These are phyloP conservation scores for Plemyria rubiginata DNA, from an alignment of 2,888 invertebrate genomes.

Conservation along the genomic window DNA sequence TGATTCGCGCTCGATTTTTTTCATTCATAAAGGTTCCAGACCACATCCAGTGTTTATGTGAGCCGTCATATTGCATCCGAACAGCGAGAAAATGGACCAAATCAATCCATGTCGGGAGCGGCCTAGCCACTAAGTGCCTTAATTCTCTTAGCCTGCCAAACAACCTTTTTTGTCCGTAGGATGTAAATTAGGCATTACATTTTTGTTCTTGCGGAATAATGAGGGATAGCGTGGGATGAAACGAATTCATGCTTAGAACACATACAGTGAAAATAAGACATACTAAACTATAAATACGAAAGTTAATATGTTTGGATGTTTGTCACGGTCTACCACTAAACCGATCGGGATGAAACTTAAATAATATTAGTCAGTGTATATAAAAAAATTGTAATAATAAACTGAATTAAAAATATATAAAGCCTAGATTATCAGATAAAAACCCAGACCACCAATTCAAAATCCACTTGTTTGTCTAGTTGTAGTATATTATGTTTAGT, in stretches of 20 bases:
- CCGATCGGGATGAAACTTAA: too few species aligned
- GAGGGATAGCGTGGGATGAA: conserved; percentile 13
- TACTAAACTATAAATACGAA: too few species aligned
- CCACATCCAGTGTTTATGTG: conserved; percentile 14
- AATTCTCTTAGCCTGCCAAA: conserved; percentile 57
- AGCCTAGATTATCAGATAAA: too few species aligned
- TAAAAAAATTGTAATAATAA: too few species aligned
- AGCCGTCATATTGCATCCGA: conserved; percentile 17
- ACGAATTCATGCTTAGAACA: not conserved
- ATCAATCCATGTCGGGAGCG: conserved; percentile 68
- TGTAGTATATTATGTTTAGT: too few species aligned
- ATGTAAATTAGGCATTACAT: conserved; percentile 53
- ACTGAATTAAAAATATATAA: too few species aligned
- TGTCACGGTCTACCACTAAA: too few species aligned
- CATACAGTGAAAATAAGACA: too few species aligned
- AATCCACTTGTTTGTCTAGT: too few species aligned
- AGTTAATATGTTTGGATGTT: too few species aligned
- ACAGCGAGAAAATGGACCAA: conserved; percentile 52
- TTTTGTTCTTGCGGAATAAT: conserved; percentile 20
- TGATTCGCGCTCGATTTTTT: not conserved
- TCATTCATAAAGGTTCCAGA: not conserved
- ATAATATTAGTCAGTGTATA: too few species aligned
- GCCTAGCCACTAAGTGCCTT: conserved; percentile 67
- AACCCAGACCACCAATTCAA: too few species aligned
- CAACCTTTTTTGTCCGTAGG: conserved; percentile 55